Evolutionary conservation across 2,113 vertebrate genomes (phyloP).

Genomic region (Nipponia nippon): DNA sequence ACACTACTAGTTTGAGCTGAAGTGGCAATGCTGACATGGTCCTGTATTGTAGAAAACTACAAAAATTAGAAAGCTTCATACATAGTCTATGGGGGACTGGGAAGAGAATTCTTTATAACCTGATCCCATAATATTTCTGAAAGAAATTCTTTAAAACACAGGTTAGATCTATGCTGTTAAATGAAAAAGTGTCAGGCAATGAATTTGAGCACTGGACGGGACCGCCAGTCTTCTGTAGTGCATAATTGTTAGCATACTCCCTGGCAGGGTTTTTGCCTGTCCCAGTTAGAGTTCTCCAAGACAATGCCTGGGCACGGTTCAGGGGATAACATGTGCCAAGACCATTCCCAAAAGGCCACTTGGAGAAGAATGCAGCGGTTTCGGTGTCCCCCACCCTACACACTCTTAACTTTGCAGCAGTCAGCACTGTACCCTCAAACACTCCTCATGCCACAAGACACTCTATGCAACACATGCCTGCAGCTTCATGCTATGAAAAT

Average conservation of each 20-base stretch:
- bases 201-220: not conserved
- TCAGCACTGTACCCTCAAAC: not conserved
- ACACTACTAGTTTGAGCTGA: not conserved
- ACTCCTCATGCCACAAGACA: not conserved
- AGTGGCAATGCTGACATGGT: not conserved
- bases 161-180: not conserved
- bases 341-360: not conserved
- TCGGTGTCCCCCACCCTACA: not conserved
- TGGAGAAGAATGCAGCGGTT: conserved; percentile 2
- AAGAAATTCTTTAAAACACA: not conserved
- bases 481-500: not conserved
- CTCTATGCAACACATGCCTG: not conserved
- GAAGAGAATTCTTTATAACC: not conserved
- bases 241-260: conserved; percentile 34
- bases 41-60: not conserved
- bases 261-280: not conserved
- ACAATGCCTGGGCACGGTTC: conserved; percentile 48
- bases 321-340: not conserved
- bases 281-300: not conserved
- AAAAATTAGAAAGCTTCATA: not conserved
- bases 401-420: not conserved
- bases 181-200: not conserved
- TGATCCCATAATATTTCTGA: not conserved
- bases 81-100: no score
- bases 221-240: not conserved